phyloP scores from a whole-genome alignment of 2,113 vertebrate genomes.

The Oryzias celebensis region DNA sequence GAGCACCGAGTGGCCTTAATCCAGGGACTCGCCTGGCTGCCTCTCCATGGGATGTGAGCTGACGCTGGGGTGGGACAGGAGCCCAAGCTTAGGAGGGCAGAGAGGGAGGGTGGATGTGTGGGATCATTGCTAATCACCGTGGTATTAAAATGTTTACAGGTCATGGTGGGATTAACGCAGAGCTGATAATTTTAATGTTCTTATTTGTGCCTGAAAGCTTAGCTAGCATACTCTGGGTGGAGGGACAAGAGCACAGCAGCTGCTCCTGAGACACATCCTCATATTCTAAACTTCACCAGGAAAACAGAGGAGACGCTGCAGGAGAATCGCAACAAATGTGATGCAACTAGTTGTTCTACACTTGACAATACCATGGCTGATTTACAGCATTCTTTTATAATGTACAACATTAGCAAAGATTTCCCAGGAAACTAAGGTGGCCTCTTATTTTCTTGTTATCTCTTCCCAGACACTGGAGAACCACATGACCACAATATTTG shows the following conservation, averaged over 20 bases:
- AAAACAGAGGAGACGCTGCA: too few species aligned
- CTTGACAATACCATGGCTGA: too few species aligned
- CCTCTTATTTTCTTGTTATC: too few species aligned
- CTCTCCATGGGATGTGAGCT: slow-evolving; percentile 55
- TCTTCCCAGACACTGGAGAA: too few species aligned
- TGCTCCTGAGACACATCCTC: neutral
- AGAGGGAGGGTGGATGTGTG: slow-evolving; percentile 13
- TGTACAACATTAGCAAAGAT: too few species aligned
- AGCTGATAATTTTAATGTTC: slow-evolving; percentile 64
- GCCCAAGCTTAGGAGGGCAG: slow-evolving; percentile 22
- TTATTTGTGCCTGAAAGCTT: slow-evolving; percentile 51
- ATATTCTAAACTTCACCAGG: neutral
- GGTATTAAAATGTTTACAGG: slow-evolving; percentile 66
- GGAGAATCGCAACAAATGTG: too few species aligned
- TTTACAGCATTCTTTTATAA: too few species aligned
- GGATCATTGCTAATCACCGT: slow-evolving; percentile 59
- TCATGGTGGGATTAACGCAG: slow-evolving; percentile 58
- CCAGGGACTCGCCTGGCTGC: slow-evolving; percentile 59
- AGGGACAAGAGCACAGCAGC: neutral
- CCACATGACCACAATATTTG: too few species aligned
- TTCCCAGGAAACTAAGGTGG: too few species aligned
- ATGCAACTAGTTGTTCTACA: too few species aligned
- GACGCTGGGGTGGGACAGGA: slow-evolving; percentile 26
- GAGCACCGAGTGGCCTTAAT: slow-evolving; percentile 70
- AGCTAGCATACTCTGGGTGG: slow-evolving; percentile 12